phyloP scores from a whole-genome alignment of 2,113 vertebrate genomes.

The Corythornis vintsioides region DNA sequence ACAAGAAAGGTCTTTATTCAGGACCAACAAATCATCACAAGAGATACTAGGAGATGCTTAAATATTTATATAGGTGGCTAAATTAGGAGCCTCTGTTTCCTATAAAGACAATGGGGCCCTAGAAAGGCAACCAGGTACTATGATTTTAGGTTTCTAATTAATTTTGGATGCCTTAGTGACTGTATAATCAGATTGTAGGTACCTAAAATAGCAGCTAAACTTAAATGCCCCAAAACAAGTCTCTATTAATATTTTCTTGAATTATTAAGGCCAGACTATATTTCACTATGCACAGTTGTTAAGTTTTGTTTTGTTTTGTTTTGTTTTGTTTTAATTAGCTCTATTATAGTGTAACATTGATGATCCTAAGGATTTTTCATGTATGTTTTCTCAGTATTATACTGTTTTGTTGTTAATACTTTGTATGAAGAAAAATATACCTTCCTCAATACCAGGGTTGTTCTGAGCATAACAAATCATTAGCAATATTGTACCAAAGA shows the following conservation, averaged over 20 bases:
- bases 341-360: background rate
- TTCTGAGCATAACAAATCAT: background rate
- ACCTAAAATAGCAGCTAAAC: background rate
- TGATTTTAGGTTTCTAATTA: background rate
- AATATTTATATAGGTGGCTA: background rate
- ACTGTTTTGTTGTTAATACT: background rate
- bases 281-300: background rate
- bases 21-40: background rate
- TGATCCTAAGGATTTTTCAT: background rate
- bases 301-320: too few relatives aligned
- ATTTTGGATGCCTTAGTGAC: background rate
- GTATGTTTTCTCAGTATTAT: background rate
- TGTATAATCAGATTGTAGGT: background rate
- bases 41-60: background rate
- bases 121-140: background rate
- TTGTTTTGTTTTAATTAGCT: fast-evolving
- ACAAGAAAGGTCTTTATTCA: background rate
- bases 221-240: background rate
- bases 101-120: background rate
- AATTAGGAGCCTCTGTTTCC: background rate
- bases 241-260: background rate
- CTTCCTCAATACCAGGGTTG: background rate
- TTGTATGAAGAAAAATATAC: background rate
- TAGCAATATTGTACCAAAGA: background rate
- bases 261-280: background rate